Evolutionary conservation across 1,140 invertebrate genomes (phyloP), one percentile per base, ranked within the genome.

Genomic region (Rhyzopertha dominica): DNA sequence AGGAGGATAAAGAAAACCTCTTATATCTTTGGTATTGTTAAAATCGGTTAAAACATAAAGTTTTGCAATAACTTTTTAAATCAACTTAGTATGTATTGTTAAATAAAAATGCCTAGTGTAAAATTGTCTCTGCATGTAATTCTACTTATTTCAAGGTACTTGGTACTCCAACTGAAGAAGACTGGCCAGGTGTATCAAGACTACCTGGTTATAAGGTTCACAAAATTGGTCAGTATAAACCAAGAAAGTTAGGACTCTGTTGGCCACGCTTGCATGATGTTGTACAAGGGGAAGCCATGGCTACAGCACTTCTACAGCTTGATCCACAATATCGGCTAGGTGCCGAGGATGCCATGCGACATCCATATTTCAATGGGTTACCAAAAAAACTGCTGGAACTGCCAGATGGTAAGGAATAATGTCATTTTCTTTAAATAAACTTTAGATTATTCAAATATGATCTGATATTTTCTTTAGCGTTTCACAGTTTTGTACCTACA

Each of bases 181-280:
- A 84, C 51, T 97, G 93, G 93, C 75, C 80, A 44, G 91, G 91
- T 37, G 89, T 95, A 19, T 82, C 84, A 22, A 80, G 83, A 59
- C 75, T 92, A 56, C 87, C 87, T 12, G 87, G 90, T 51, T 93
- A 93, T 65, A 85, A 85, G 66, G 76, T 82, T 62, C 87, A 89
- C 69, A 84, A 82, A 72, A 75, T 88, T 68, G 76, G 78, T 49
- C 77, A 81, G 58, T 90, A 91, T 69, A 77, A 81, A 54, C 72
- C 78, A 32, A 80, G 87, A 58, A 81, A 85, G 63, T 76, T 97
- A 56, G 86, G 87, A 50, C 76, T 84, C 49, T 84, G 86, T 52
- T 94, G 94, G 76, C 90, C 90, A 57, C 81, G 88, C 54, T 74
- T 96, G 39, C 84, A 89, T 61, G 87, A 91, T 66, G 81, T 91